These are phyloP conservation scores for Crotalus tigris DNA, from an alignment of 2,113 vertebrate genomes.

Conservation along the genomic window DNA sequence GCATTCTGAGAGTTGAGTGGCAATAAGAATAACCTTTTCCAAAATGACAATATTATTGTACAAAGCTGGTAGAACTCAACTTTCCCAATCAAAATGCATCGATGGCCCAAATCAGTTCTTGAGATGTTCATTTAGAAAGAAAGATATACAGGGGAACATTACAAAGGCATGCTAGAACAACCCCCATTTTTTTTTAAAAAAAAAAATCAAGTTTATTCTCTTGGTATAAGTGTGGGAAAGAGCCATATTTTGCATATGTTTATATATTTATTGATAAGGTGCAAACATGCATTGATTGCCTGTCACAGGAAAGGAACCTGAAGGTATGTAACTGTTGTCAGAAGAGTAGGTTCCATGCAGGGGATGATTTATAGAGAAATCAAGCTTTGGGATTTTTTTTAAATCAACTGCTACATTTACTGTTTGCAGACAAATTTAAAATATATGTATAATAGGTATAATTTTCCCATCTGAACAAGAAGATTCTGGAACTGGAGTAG, in stretches of 20 bases:
- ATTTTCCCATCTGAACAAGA: not conserved
- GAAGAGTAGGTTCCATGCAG: not conserved
- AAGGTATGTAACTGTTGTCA: not conserved
- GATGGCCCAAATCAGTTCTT: not conserved
- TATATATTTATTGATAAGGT: not conserved
- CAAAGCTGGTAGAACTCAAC: not conserved
- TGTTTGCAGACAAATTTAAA: not conserved
- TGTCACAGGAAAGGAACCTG: not conserved
- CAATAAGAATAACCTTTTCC: not conserved
- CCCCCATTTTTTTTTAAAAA: not conserved
- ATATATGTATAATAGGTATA: not conserved
- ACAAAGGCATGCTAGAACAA: not conserved
- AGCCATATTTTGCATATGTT: not conserved
- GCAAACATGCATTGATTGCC: not conserved
- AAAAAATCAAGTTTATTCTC: not conserved
- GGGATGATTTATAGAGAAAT: not conserved
- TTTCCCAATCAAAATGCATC: not conserved
- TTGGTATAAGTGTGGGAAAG: not conserved
- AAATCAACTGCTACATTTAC: not conserved
- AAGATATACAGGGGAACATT: not conserved
- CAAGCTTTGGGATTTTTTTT: not conserved
- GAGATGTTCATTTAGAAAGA: not conserved
- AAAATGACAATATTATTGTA: slow-evolving; percentile 3
- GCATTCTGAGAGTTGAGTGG: not conserved
- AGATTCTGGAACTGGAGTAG: not conserved